Base-by-base conservation (phyloP, 92 coral and sea anemone species). In the Metridium senile region DNA sequence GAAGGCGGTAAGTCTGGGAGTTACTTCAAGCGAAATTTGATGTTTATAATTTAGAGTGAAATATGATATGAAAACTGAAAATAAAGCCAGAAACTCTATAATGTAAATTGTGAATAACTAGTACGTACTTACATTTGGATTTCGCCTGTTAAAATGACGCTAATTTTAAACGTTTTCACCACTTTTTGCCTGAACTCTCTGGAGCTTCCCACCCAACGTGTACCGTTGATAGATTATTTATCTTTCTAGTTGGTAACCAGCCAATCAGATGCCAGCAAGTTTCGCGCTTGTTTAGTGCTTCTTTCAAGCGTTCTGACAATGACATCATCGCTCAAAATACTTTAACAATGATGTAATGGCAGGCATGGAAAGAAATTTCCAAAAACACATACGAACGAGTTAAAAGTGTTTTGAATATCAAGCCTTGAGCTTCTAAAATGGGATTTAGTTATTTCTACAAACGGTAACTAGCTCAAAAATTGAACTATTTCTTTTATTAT, bases 281-380 rank as follows among this genome's bases (percentile, higher is more conserved):
- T 79, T 61, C 54, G 66, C 71, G 66, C 66, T 59, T 79, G 53
- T 33, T 2, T 70, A 26, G 76, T 31, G 84, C 61, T 79, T 63
- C 74, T 66, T 52, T 83, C 79, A 75, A 61, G 85, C 88, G 85
- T 83, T 47, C 17, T 45, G 63, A 30, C 27, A 34, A 79, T 87
- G 88, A 87, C 82, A 77, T 87, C 84, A 87, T 83, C 47, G 43
- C 39, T 68, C 32, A 25, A 18, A 45, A 57, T 87, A 62, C 65
- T 70, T 82, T 28, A 59, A 16, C 30, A 59, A 74, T 87, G 88
- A 83, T 73, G 85, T 87, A 82, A 87, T 82, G 64, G 21, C 22
- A 63, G 23, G 79, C 20, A 54, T 54, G 59, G 74, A 78, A 72
- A 47, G 21, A 17, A 10, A 21, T 54, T 54, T 54, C 25, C 4